These are phyloP conservation scores for Hydrocynus forskahlii DNA, from an alignment of 2,797 vertebrate species.

Conservation along the genomic window DNA sequence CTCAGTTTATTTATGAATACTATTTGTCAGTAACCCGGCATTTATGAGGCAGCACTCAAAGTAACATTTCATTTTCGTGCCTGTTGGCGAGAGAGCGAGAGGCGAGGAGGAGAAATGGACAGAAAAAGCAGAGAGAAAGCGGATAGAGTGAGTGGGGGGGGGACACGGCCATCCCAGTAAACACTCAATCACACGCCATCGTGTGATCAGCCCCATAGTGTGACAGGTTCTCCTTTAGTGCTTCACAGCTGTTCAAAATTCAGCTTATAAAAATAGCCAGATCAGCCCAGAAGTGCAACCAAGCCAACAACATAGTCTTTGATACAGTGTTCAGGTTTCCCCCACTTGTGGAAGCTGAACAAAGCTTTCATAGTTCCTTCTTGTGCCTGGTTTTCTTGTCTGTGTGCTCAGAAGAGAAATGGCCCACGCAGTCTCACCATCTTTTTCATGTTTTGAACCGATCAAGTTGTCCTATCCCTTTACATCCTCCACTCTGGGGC, in stretches of 20 bases:
- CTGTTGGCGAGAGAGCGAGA: conserved; percentile 23
- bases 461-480: neutral
- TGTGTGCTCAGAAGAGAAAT: neutral
- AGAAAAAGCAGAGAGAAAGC: neutral
- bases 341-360: neutral
- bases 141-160: neutral
- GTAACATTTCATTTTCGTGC: conserved; percentile 56
- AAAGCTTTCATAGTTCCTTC: neutral
- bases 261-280: conserved; percentile 24
- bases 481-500: neutral
- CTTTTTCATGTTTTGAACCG: neutral
- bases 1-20: conserved; percentile 66
- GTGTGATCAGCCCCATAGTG: conserved; percentile 55
- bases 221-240: conserved; percentile 43
- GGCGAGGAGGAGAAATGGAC: conserved; percentile 10
- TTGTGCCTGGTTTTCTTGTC: neutral
- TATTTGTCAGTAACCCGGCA: conserved; percentile 65
- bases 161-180: conserved; percentile 26
- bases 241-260: conserved; percentile 30
- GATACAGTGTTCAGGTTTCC: neutral
- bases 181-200: conserved; percentile 40
- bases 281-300: neutral
- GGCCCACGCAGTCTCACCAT: neutral
- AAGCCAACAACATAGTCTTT: neutral
- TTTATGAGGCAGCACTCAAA: conserved; percentile 52